A percentile compares a stretch with the other conserved stretches of the same genome.
These are phyloP conservation scores for Xylophagus ater DNA, from an alignment of 2,888 invertebrate genomes.

Conservation along the genomic window DNA sequence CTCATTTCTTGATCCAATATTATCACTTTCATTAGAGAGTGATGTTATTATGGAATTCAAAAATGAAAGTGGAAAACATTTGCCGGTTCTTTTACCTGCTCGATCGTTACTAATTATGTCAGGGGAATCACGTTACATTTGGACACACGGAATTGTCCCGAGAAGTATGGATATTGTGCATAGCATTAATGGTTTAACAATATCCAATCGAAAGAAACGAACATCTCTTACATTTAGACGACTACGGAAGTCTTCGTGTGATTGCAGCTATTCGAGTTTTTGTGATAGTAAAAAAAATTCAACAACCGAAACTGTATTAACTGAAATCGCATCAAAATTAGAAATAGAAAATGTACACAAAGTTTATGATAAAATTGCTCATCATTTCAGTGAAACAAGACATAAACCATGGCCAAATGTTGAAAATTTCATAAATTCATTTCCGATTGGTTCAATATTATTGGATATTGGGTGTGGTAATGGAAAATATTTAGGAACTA, in stretches of 20 bases:
- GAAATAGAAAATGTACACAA: constrained; percentile 70
- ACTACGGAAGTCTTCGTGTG: constrained; percentile 41
- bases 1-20: constrained; percentile 78
- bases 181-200: constrained; percentile 42
- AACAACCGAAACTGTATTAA: constrained; percentile 15
- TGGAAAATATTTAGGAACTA: constrained; percentile 81
- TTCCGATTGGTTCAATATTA: constrained; percentile 57
- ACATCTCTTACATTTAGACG: constrained; percentile 81
- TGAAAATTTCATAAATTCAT: constrained; percentile 57
- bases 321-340: constrained; percentile 45
- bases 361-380: constrained; percentile 89
- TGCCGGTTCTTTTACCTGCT: constrained; percentile 54
- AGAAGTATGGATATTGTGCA: constrained; percentile 66
- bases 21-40: constrained; percentile 76
- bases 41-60: constrained; percentile 84
- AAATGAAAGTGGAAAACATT: constrained; percentile 45
- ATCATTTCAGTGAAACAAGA: constrained; percentile 89
- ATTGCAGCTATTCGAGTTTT: constrained; percentile 49
- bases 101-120: constrained; percentile 72
- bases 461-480: constrained; percentile 96
- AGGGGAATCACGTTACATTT: constrained; percentile 66
- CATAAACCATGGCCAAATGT: constrained; percentile 93
- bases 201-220: constrained; percentile 45
- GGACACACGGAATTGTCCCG: constrained; percentile 82
- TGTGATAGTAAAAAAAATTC: constrained; percentile 51